A percentile compares a stretch with the other conserved stretches of the same genome.
Conservation (phyloP, 2,888 invertebrate species). For the Muscina levida region DNA sequence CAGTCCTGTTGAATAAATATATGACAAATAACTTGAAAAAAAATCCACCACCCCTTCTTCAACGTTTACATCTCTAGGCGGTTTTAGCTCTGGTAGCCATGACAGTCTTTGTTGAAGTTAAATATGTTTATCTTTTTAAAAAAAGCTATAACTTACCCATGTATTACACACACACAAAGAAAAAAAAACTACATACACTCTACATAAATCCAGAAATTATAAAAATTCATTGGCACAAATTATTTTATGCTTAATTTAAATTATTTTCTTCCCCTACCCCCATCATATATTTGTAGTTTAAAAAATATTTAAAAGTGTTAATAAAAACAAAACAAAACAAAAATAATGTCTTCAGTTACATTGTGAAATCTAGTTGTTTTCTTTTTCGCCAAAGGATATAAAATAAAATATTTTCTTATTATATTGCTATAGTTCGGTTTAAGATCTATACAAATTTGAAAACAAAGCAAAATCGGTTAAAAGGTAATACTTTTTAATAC, state of each 20-base stretch:
- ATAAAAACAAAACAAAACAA: conserved; percentile 48
- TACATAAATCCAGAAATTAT: no score
- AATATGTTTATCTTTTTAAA: conserved; percentile 17
- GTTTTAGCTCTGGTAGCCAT: conserved; percentile 45
- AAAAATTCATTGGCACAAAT: conserved; percentile 52
- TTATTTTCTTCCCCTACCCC: conserved; percentile 30
- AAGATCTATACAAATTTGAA: no score
- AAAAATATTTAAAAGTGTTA: conserved; percentile 49
- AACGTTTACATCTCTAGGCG: neutral
- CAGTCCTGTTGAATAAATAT: conserved; percentile 76
- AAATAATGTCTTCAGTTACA: neutral
- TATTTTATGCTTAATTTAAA: conserved; percentile 45
- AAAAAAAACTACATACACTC: no score
- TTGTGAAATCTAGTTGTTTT: no score
- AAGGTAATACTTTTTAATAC: no score
- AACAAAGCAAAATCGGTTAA: neutral
- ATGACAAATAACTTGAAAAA: neutral
- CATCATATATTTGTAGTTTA: conserved; percentile 48
- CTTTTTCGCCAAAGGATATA: no score
- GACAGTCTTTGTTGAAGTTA: conserved; percentile 26
- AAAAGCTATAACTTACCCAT: neutral
- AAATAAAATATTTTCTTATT: no score
- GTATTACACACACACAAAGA: neutral
- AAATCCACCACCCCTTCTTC: neutral
- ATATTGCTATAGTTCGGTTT: no score